Evolutionary conservation across 2,113 vertebrate species (phyloP).

Genomic region (Scytalopus superciliaris): DNA sequence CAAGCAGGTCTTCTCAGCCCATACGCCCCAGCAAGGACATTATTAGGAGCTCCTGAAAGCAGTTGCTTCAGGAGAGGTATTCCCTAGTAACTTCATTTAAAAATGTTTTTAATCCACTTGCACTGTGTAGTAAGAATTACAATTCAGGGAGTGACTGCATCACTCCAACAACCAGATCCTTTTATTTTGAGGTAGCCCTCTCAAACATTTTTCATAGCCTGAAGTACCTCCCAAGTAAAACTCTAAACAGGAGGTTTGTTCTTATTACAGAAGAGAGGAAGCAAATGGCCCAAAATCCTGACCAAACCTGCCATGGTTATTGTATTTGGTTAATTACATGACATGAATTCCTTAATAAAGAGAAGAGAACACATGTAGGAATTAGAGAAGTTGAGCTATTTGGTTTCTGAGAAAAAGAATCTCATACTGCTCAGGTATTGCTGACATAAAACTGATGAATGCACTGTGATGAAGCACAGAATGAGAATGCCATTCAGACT

Average conservation of each 20-base stretch:
- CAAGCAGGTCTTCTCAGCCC: neutral
- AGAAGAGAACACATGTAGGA: neutral
- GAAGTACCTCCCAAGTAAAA: neutral
- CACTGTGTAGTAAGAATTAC: neutral
- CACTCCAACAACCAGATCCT: neutral
- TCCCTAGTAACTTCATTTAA: neutral
- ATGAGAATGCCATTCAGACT: neutral
- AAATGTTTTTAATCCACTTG: neutral
- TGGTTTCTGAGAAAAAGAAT: neutral
- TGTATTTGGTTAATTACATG: neutral
- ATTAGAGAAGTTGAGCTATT: neutral
- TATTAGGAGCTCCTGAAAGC: neutral
- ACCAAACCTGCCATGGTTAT: neutral
- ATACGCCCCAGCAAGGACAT: neutral
- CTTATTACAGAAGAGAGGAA: neutral
- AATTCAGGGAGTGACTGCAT: neutral
- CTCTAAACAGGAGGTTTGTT: neutral
- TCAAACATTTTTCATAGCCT: neutral
- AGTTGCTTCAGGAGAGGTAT: neutral
- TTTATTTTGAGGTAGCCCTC: neutral
- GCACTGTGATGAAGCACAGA: neutral
- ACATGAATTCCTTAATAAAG: neutral
- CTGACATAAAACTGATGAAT: neutral
- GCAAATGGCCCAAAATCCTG: neutral
- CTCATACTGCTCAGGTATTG: neutral